A percentile compares a stretch with the other conserved stretches of the same genome.
These are phyloP conservation scores for Ceriagrion tenellum DNA, from an alignment of 2,888 invertebrate genomes.

Conservation along the genomic window DNA sequence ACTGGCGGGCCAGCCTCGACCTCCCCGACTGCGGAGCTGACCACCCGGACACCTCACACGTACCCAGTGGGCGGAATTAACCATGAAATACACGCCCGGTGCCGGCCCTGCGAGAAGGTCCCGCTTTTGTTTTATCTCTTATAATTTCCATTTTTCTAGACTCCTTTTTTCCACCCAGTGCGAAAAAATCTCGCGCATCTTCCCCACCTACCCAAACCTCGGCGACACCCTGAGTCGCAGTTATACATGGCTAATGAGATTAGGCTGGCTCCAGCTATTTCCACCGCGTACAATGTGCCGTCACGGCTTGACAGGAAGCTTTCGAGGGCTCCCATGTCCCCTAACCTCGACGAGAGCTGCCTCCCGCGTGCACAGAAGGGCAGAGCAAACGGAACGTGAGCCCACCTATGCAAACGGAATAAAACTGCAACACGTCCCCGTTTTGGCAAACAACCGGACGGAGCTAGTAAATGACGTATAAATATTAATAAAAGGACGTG, in stretches of 20 bases:
- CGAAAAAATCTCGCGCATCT: neutral
- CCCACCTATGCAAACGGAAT: slow-evolving; percentile 41
- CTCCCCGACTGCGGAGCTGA: neutral
- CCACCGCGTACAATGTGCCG: too few relatives aligned
- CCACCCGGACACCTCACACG: neutral
- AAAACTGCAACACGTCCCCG: slow-evolving; percentile 41
- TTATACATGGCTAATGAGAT: slow-evolving; percentile 59
- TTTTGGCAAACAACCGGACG: neutral
- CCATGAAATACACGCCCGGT: neutral
- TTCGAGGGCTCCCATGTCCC: neutral
- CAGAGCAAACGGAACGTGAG: slow-evolving; percentile 28
- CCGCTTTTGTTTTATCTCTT: neutral
- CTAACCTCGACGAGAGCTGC: neutral
- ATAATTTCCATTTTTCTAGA: neutral
- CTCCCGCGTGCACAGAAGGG: neutral
- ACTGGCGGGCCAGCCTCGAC: neutral
- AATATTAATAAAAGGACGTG: slow-evolving; percentile 45
- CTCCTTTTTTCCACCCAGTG: neutral
- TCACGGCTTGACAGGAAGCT: slow-evolving; percentile 14
- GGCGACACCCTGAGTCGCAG: neutral
- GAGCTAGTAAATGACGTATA: slow-evolving; percentile 38
- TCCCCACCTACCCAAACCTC: neutral
- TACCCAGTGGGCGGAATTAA: neutral
- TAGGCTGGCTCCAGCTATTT: slow-evolving; percentile 8
- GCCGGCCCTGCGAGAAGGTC: neutral